Evolutionary conservation across 2,797 vertebrate species (phyloP), one percentile per base, ranked within the genome.

Genomic region (Esox masquinongy): DNA sequence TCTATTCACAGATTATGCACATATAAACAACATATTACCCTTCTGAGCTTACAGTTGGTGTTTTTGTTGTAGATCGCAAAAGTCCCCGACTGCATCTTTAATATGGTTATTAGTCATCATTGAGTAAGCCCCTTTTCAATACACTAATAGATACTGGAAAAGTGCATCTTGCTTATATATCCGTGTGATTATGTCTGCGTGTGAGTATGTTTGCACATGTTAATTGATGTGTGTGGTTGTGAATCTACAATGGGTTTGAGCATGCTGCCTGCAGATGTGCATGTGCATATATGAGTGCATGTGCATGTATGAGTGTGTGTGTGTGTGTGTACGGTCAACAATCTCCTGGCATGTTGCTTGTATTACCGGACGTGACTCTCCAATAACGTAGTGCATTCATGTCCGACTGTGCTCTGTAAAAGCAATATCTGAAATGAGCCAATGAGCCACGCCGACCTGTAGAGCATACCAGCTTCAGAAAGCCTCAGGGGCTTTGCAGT

Each of bases 301-400:
- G 6, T 68, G 34, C 31, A n/a, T 70, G 26, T 24, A 17, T 24
- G 66, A n/a, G n/a, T n/a, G 3, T 71, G 7, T 7, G 36, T 29
- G 19, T 63, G 19, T 31, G 39, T 51, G 8, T 74, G 31, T 61
- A 15, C 70, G n/a, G 49, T 34, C 69, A 75, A 8, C n/a, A 3
- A 19, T 59, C 53, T n/a, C 53, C 61, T 26, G 70, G 73, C 50
- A 70, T 56, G 68, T 26, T 47, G 19, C 0, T 47, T 47, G 63
- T 70, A 69, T 70, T 74, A 34, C 39, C 36, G 43, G 49, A 77
- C 63, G 68, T 50, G 56, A 79, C 66, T 70, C 67, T 64, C 78
- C 71, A 74, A 82, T 83, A 83, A 87, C 79, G 78, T 76, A 85
- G 74, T 72, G 76, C 72, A 78, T 71, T 79, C 64, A 75, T 79